A percentile compares a stretch with the other conserved stretches of the same genome.
These are phyloP conservation scores for Drosophila auraria DNA, from an alignment of 1,140 invertebrate genomes.

Conservation along the genomic window DNA sequence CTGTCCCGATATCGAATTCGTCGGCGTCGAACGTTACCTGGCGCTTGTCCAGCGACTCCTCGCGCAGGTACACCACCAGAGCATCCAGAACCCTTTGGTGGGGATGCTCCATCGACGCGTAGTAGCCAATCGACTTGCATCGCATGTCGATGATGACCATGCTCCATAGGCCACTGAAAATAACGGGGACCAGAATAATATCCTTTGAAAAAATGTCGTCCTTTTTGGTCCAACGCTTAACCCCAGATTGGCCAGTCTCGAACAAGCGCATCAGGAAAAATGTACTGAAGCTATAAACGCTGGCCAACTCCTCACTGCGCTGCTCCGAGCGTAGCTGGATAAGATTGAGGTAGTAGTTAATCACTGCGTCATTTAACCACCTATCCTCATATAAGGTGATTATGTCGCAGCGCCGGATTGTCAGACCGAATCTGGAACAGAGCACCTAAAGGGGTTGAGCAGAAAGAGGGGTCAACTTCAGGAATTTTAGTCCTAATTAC, in stretches of 20 bases:
- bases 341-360: conserved; percentile 82
- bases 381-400: conserved; percentile 87
- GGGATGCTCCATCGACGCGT: conserved; percentile 95
- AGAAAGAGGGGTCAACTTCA: too few species aligned
- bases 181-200: conserved; percentile 91
- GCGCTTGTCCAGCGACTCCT: conserved; percentile 96
- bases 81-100: conserved; percentile 91
- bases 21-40: conserved; percentile 89
- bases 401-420: too few species aligned
- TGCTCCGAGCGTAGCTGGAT: conserved; percentile 89
- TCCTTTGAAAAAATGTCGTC: conserved; percentile 85
- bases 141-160: conserved; percentile 94
- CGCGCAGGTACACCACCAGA: conserved; percentile 91
- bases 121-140: conserved; percentile 92
- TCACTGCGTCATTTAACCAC: conserved; percentile 99
- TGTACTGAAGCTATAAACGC: conserved; percentile 93
- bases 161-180: conserved; percentile 98
- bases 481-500: too few species aligned
- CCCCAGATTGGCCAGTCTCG: conserved; percentile 87
- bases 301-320: conserved; percentile 87
- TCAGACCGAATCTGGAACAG: too few species aligned
- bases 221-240: conserved; percentile 95
- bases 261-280: conserved; percentile 97
- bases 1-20: conserved; percentile 89
- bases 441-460: too few species aligned